Conservation (phyloP, 2,888 invertebrate species). For the Argyresthia goedartella region DNA sequence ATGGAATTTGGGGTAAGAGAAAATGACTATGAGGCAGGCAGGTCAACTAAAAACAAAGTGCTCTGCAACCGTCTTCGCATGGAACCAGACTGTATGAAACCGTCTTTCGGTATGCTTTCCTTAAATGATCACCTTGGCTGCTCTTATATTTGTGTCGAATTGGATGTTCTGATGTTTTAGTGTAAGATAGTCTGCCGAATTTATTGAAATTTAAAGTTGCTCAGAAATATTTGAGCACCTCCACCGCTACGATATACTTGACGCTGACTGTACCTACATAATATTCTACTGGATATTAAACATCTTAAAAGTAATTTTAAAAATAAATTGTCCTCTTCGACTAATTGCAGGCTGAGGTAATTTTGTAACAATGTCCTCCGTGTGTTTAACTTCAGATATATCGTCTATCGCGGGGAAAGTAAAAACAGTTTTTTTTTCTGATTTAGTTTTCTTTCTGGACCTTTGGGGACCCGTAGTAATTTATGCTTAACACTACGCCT, state of each 20-base stretch:
- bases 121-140: too few species aligned
- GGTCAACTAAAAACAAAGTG: constrained; percentile 4
- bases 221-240: too few species aligned
- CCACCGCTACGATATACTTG: too few species aligned
- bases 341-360: constrained; percentile 9
- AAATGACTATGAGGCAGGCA: constrained; percentile 6
- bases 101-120: too few species aligned
- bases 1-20: constrained; percentile 9
- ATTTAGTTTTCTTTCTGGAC: constrained; percentile 10
- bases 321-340: constrained; percentile 10
- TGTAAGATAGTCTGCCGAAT: too few species aligned
- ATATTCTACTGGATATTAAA: constrained; percentile 9
- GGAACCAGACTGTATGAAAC: too few species aligned
- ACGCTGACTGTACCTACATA: not conserved
- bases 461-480: constrained; percentile 8
- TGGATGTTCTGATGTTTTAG: too few species aligned
- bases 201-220: too few species aligned
- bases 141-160: too few species aligned
- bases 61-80: not conserved
- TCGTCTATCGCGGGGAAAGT: constrained; percentile 8
- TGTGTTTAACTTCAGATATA: constrained; percentile 9
- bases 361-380: constrained; percentile 8
- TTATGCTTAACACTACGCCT: constrained; percentile 8
- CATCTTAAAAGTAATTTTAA: constrained; percentile 11
- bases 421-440: constrained; percentile 8